Conservation (phyloP, 2,113 vertebrate genomes). For the Sminthopsis crassicaudata region DNA sequence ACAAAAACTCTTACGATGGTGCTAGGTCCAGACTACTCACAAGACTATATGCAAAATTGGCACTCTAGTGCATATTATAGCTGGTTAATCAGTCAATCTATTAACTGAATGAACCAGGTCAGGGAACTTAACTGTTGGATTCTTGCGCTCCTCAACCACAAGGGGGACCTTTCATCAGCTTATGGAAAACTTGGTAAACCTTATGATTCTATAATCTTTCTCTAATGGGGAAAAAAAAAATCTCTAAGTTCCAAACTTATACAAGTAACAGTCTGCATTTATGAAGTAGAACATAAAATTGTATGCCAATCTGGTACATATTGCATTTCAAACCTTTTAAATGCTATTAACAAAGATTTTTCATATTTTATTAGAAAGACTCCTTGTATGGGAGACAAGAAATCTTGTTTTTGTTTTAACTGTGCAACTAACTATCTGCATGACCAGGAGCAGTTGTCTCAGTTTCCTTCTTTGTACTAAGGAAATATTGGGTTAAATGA, state of each 20-base stretch:
- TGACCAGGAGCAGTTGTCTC: neutral
- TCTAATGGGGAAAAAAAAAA: neutral
- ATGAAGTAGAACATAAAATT: neutral
- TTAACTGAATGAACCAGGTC: neutral
- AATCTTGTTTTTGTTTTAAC: neutral
- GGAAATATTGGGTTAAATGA: neutral
- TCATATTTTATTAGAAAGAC: neutral
- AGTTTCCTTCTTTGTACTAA: neutral
- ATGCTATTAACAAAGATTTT: neutral
- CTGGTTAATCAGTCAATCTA: neutral
- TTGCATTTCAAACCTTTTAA: neutral
- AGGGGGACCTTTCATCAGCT: neutral
- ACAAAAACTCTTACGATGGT: neutral
- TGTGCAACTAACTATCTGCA: neutral
- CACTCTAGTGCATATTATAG: neutral
- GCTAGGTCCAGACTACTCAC: neutral
- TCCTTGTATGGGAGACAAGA: neutral
- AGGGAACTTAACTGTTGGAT: neutral
- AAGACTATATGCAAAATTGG: neutral
- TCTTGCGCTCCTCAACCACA: constrained; percentile 30
- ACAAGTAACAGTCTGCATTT: neutral
- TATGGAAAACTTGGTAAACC: neutral
- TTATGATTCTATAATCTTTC: neutral
- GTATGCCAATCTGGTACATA: neutral
- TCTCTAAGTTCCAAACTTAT: neutral